Evolutionary conservation across 2,113 vertebrate genomes (phyloP), one percentile per base, ranked within the genome.

Genomic region (Percina caprodes): DNA sequence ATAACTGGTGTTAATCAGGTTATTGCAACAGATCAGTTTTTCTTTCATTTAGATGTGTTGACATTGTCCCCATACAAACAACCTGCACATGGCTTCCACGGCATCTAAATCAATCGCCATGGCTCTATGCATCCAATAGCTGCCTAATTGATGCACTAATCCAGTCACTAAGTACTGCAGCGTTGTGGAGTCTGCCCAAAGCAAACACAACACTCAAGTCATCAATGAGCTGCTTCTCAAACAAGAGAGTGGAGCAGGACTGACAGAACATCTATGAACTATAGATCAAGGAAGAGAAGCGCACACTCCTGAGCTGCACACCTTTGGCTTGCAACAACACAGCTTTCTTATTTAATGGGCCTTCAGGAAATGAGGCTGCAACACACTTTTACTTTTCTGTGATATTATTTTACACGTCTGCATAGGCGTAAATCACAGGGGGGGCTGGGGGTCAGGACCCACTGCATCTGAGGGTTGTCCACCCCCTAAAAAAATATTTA

Each of bases 61-160:
- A 83, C 79, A 45, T 87, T 73, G 82, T 80, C 26, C 61, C 16
- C 65, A 35, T 6, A 35, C 78, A 84, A 84, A 84, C 76, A 86
- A 76, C 65, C 46, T 60, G 61, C 60, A 51, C 73, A 33, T 7
- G 9, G 46, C 35, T 74, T 23, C 63, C 12, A 33, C 68, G 65
- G 67, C 55, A 80, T 88, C 77, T 82, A 61, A 93, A 94, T 95
- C 94, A 94, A 95, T 95, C 91, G 70, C 77, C 66, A 49, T 75
- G 80, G 79, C 89, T 87, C 86, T 75, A 84, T 88, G 88, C 88
- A 85, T 89, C 85, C 83, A 79, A 59, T 84, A 86, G 79, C 89
- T 87, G 82, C 86, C 92, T 95, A 95, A 95, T 94, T 94, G 93
- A 95, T 92, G 91, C 79, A 88, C 90, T 95, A 95, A 95, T 95